Conservation (phyloP, 2,797 vertebrate species). For the Percopsis omiscomaycus region DNA sequence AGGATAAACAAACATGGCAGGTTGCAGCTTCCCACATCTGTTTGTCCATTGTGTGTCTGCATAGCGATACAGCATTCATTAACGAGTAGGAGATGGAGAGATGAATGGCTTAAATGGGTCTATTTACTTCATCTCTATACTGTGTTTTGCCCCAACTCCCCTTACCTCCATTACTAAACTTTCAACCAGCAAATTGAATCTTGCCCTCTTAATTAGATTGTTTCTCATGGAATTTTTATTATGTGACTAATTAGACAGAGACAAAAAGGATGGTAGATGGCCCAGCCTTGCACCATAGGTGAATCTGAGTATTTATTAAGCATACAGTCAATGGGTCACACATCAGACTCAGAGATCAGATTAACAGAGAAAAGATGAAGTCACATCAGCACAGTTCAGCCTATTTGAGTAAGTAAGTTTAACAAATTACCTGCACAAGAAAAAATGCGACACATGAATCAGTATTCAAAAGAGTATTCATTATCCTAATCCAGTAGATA, state of each 20-base stretch:
- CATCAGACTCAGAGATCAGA: conserved; percentile 32
- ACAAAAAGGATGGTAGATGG: conserved; percentile 49
- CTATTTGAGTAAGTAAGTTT: conserved; percentile 1
- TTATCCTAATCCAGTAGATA: no score
- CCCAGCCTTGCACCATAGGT: conserved; percentile 39
- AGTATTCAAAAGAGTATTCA: no score
- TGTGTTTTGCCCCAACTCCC: conserved; percentile 13
- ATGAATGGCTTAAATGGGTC: conserved; percentile 37
- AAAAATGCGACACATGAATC: background rate
- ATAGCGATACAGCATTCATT: conserved; percentile 33
- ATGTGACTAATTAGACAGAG: conserved; percentile 68
- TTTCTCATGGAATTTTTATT: conserved; percentile 69
- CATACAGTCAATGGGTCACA: conserved; percentile 41
- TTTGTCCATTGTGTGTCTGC: conserved; percentile 30
- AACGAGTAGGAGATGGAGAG: conserved; percentile 50
- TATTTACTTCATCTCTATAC: background rate
- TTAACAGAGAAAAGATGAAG: background rate
- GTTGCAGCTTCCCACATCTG: conserved; percentile 23
- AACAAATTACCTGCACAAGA: conserved; percentile 1
- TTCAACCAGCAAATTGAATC: conserved; percentile 59
- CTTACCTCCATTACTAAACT: conserved; percentile 45
- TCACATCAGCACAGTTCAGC: background rate
- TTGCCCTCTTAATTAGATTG: conserved; percentile 67
- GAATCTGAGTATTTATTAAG: conserved; percentile 56
- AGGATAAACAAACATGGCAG: conserved; percentile 48